These are phyloP conservation scores for Mus pahari DNA, from an alignment of 2,113 vertebrate genomes.

Conservation along the genomic window DNA sequence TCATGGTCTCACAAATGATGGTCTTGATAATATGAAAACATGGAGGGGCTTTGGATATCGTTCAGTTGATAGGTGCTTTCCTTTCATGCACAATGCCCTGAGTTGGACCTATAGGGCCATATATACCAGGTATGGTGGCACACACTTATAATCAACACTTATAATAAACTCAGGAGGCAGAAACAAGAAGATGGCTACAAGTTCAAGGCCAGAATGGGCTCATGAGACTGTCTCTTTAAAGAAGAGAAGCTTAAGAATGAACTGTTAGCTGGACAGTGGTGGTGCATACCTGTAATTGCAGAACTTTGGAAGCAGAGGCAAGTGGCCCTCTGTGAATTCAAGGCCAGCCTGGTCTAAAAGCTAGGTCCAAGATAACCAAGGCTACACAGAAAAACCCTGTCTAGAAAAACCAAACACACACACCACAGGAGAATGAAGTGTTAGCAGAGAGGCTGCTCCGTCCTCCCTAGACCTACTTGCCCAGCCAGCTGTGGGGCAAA, in stretches of 20 bases:
- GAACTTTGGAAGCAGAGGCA: neutral
- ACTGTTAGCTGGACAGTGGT: neutral
- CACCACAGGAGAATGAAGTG: neutral
- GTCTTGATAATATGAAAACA: neutral
- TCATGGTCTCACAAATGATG: neutral
- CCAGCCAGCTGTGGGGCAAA: neutral
- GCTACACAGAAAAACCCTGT: neutral
- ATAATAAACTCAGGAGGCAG: neutral
- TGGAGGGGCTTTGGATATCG: neutral
- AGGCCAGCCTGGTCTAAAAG: neutral
- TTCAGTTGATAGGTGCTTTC: neutral
- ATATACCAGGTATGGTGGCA: neutral
- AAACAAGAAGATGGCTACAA: neutral
- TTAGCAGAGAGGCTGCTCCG: neutral
- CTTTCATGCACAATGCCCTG: neutral
- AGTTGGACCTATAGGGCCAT: neutral
- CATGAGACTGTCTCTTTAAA: neutral
- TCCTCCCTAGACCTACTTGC: neutral
- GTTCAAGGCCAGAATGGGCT: neutral
- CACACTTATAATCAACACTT: neutral
- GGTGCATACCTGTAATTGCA: neutral
- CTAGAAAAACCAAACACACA: neutral
- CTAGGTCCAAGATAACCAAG: neutral
- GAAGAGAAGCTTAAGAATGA: neutral
- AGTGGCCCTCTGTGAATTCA: neutral